Evolutionary conservation across 2,113 vertebrate species (phyloP).

Genomic region (zebrafish (Danio rerio)): GRCz12tu NC_133193.1:35174501-35175000

Average conservation of each 20-base stretch:
- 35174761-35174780: not conserved
- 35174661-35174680: slow-evolving; percentile 29
- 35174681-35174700: slow-evolving; percentile 32
- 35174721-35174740: slow-evolving; percentile 40
- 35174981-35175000: not conserved
- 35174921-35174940: slow-evolving; percentile 5
- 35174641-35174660: slow-evolving; percentile 15
- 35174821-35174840: not conserved
- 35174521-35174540: slow-evolving; percentile 50
- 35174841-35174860: slow-evolving; percentile 15
- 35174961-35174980: slow-evolving; percentile 7
- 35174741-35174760: slow-evolving; percentile 23
- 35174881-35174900: slow-evolving; percentile 1
- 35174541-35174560: slow-evolving; percentile 41
- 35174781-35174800: not conserved
- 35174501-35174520: slow-evolving; percentile 45
- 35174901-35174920: slow-evolving; percentile 2
- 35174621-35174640: slow-evolving; percentile 32
- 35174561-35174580: not conserved
- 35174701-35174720: slow-evolving; percentile 42
- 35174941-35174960: slow-evolving; percentile 28
- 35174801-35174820: slow-evolving; percentile 46
- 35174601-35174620: slow-evolving; percentile 48
- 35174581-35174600: not conserved
- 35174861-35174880: not conserved